phyloP scores from a whole-genome alignment of 2,888 invertebrate genomes.

The Dynastes hyllus region DNA sequence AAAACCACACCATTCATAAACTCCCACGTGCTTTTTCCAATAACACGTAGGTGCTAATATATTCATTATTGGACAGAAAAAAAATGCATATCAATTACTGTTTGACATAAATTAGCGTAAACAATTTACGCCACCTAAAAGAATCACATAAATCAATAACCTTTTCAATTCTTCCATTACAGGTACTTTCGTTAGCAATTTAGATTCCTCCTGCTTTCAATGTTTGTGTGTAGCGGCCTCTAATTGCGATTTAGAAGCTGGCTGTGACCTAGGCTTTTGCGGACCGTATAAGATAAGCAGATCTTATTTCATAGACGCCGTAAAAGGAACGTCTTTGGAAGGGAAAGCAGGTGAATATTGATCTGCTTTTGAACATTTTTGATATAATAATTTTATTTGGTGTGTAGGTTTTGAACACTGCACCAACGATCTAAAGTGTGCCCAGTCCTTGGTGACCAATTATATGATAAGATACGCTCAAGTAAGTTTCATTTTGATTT shows the following conservation, averaged over 20 bases:
- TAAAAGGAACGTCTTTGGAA: conserved; percentile 73
- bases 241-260: conserved; percentile 72
- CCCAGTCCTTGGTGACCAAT: conserved; percentile 73
- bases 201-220: conserved; percentile 73
- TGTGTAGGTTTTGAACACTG: conserved; percentile 76
- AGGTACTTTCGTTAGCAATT: conserved; percentile 62
- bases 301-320: conserved; percentile 78
- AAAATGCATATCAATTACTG: conserved; percentile 4
- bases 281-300: conserved; percentile 76
- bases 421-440: conserved; percentile 74
- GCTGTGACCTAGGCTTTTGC: conserved; percentile 74
- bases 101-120: conserved; percentile 19
- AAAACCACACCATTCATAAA: neutral
- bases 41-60: conserved; percentile 14
- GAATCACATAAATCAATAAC: neutral
- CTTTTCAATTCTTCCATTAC: neutral
- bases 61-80: neutral
- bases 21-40: neutral
- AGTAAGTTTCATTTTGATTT: conserved; percentile 65
- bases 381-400: conserved; percentile 13
- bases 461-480: conserved; percentile 76
- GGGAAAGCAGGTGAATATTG: conserved; percentile 14
- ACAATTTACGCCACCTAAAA: neutral
- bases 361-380: neutral
- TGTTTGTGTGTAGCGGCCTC: conserved; percentile 75